Conservation (phyloP, 1,140 invertebrate genomes). For the Drosophila truncata region DNA sequence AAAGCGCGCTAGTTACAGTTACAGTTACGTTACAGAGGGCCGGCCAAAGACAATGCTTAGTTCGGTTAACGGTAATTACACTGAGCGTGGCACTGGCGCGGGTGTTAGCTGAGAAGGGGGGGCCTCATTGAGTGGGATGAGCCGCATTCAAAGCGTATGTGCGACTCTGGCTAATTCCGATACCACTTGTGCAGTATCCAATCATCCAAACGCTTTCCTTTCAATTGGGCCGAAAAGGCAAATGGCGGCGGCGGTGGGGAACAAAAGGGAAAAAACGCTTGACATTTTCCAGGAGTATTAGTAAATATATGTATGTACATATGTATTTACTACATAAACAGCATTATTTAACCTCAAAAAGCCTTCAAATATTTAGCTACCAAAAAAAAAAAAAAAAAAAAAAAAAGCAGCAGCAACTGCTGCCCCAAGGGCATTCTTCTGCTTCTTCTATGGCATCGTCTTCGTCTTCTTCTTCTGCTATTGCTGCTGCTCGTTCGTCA, state of each 20-base stretch:
- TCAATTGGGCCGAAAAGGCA: neutral
- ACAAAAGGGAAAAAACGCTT: neutral
- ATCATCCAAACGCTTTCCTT: constrained; percentile 20
- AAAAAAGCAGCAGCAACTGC: constrained; percentile 14
- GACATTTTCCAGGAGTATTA: neutral
- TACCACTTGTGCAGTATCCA: constrained; percentile 31
- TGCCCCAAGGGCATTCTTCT: constrained; percentile 40
- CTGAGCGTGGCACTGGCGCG: constrained; percentile 1
- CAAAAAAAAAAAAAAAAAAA: constrained; percentile 17
- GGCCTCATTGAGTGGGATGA: constrained; percentile 44
- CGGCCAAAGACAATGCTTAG: constrained; percentile 49
- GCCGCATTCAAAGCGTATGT: constrained; percentile 24
- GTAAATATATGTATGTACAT: neutral
- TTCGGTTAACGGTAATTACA: constrained; percentile 53
- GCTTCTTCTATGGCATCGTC: constrained; percentile 15
- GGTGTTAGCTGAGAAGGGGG: neutral
- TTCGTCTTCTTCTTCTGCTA: constrained; percentile 10
- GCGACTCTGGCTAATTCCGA: constrained; percentile 28
- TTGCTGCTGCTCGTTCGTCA: constrained; percentile 25
- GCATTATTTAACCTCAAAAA: constrained; percentile 49
- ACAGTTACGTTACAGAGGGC: constrained; percentile 58
- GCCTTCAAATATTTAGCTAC: constrained; percentile 46
- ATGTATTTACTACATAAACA: constrained; percentile 19
- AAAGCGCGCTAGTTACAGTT: constrained; percentile 78
- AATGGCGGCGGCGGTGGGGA: neutral